Base-by-base conservation (phyloP, 1,140 invertebrate species). In the Nylanderia fulva region DNA sequence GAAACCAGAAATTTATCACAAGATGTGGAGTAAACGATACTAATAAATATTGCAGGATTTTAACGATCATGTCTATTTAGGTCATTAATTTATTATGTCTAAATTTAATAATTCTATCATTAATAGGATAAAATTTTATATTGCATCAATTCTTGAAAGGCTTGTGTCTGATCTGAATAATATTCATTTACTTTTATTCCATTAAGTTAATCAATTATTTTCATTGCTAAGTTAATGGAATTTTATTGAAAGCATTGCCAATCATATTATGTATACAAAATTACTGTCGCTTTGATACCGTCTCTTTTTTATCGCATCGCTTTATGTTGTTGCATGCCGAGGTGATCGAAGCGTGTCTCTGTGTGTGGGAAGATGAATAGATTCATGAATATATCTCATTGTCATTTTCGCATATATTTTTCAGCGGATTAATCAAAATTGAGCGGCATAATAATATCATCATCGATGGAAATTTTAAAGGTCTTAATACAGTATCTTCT, bases 251-350 rank as follows among this genome's bases (percentile, higher is more conserved):
- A 48, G 21, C 8, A 2, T 11, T 0, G 2, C 6, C 21, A 56
- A 56, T 21, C 8, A 21, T 56, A 21, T 56, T 56, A 56, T 9
- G n/a, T 56, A 9, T 45, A 9, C 42, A 13, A 45, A 45, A 15
- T 76, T 61, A 42, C 8, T 29, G 18, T 39, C 18, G 24, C 39
- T 76, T 63, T 63, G 5, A 45, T 29, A 33, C 29, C n/a, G 9
- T 36, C 1, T 29, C 33, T 48, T 66, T 18, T 66, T 85, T 72
- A 39, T 66, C 29, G 72, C 48, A 80, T 82, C 54, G 75, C 42
- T 42, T 74, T 61, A 61, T 11, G 33, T 64, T 11, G 33, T 64
- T 39, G 29, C n/a, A 9, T 0, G 42, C 24, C 52, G 36, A 77
- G 52, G 36, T 5, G 24, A 11, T 11, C 1, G 18, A 71, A 64